Evolutionary conservation across 2,113 vertebrate genomes (phyloP), one percentile per base, ranked within the genome.

Genomic region (Guaruba guarouba): DNA sequence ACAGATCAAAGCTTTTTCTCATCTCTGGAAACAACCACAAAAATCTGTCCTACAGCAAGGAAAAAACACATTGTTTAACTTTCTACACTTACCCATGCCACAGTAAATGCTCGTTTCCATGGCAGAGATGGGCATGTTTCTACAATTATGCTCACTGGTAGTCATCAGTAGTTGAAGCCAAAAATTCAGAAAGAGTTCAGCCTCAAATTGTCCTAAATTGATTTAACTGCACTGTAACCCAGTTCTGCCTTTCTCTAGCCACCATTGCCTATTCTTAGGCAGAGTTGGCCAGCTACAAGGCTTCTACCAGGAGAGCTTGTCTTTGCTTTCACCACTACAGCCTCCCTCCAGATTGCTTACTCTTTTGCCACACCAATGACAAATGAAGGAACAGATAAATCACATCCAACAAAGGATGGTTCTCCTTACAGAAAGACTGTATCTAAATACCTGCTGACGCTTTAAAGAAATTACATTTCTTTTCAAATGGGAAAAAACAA

Each of bases 301-400:
- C 48, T 68, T 86, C 55, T 13, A 41, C 24, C 41, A 82, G 57
- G n/a, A 85, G 14, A 71, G 12, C 33, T 29, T 24, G 5, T 52
- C 67, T 76, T 64, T 29, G 27, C 68, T 78, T 43, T n/a, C 51
- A n/a, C 44, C 41, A 44, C 55, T 66, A 46, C 37, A 83, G 59
- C 37, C 68, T 70, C 33, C 24, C 66, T 79, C 54, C 57, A 68
- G 55, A 68, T 20, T 44, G 17, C 46, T 37, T 63, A 23, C 33
- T 61, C 68, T 54, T 79, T 70, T 89, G 66, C 57, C 75, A 93
- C 1, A 0, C 59, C 63, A 85, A 68, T 52, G 78, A 76, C 70
- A 91, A 90, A 90, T 80, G 59, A 95, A 91, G 62, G 59, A 95
- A 92, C 44, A 90, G 92, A 85, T 88, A 89, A 95, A 97, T 68